These are phyloP conservation scores for Mesitornis unicolor DNA, from an alignment of 2,113 vertebrate species.

Conservation along the genomic window DNA sequence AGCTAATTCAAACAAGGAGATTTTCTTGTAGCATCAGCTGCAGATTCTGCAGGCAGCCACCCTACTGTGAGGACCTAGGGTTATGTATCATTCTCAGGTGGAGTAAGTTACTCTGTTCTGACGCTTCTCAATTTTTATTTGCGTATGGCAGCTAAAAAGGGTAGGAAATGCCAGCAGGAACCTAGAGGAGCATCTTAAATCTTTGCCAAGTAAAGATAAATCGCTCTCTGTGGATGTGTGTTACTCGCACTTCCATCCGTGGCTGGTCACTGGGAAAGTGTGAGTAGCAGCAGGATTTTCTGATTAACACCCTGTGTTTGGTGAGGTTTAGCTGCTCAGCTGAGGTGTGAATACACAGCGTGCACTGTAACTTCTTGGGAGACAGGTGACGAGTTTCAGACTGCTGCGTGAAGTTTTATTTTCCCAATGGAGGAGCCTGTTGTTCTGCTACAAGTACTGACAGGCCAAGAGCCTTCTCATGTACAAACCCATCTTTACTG, in stretches of 20 bases:
- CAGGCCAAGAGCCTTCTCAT: not conserved
- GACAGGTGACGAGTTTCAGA: conserved; percentile 10
- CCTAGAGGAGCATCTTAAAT: not conserved
- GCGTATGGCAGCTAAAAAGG: not conserved
- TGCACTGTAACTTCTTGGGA: not conserved
- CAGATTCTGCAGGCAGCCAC: not conserved
- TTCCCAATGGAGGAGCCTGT: not conserved
- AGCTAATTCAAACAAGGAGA: not conserved
- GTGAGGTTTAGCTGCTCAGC: not conserved
- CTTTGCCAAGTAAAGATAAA: not conserved
- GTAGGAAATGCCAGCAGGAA: not conserved
- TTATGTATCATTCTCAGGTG: not conserved
- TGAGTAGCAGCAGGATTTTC: conserved; percentile 28
- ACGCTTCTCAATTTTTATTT: not conserved
- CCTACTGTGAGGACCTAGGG: not conserved
- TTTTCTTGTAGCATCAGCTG: not conserved
- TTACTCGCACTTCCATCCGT: not conserved
- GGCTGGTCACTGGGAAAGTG: not conserved
- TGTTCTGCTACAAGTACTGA: not conserved
- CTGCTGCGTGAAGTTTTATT: not conserved
- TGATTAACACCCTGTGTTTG: not conserved
- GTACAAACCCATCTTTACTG: not conserved
- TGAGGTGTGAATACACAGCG: not conserved
- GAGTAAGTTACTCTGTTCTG: not conserved
- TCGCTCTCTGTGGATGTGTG: not conserved